A percentile compares a stretch with the other conserved stretches of the same genome.
These are phyloP conservation scores for Oscheius sp. DNA, from an alignment of 1,140 invertebrate genomes.

Conservation along the genomic window DNA sequence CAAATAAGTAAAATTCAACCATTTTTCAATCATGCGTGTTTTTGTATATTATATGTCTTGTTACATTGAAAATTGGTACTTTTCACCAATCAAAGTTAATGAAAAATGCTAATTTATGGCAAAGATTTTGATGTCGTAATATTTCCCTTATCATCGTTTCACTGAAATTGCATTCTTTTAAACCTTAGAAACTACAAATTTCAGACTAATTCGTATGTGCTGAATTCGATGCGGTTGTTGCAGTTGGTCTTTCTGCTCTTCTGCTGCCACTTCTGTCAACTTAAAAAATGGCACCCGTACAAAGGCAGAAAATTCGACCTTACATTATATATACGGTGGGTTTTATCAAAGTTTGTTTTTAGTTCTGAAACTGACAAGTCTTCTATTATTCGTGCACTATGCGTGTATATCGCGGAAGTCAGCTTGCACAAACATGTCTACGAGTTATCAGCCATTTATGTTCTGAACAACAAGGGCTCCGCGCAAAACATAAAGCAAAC, in stretches of 20 bases:
- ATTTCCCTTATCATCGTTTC: too few species aligned
- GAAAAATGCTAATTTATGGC: too few species aligned
- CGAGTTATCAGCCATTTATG: neutral
- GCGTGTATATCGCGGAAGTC: neutral
- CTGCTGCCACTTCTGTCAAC: conserved; percentile 9
- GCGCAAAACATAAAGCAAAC: too few species aligned
- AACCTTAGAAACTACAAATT: neutral
- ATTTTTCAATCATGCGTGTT: too few species aligned
- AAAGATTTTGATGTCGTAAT: too few species aligned
- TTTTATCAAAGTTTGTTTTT: neutral
- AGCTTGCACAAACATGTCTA: neutral
- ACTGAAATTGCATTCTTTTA: neutral
- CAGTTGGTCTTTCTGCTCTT: conserved; percentile 27
- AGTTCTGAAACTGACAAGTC: neutral
- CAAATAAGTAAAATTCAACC: too few species aligned
- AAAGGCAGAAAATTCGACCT: conserved; percentile 36
- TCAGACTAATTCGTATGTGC: conserved; percentile 3
- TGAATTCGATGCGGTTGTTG: conserved; percentile 28
- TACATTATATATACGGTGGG: conserved; percentile 27
- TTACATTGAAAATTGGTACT: too few species aligned
- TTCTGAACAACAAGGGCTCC: too few species aligned
- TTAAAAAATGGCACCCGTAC: conserved; percentile 16
- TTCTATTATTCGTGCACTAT: neutral
- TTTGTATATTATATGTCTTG: too few species aligned
- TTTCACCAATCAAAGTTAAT: too few species aligned